These are phyloP conservation scores for Eugnorisma glareosa DNA, from an alignment of 2,888 invertebrate species.

Conservation along the genomic window DNA sequence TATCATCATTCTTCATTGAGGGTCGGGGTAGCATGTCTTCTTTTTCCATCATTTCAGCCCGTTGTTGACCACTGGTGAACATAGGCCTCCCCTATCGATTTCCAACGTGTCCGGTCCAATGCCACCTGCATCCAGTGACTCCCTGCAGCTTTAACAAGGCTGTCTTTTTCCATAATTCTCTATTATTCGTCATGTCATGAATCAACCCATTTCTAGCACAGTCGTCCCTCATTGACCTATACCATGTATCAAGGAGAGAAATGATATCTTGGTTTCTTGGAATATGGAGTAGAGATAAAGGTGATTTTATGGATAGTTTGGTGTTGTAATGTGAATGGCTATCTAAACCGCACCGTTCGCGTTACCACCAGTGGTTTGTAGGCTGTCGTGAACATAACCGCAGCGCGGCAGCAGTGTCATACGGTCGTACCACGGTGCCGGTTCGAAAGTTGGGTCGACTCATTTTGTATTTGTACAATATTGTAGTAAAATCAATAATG, in stretches of 20 bases:
- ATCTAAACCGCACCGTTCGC: constrained; percentile 16
- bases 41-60: too few relatives aligned
- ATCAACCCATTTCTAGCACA: neutral
- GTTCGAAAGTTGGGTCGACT: neutral
- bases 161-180: neutral
- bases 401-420: neutral
- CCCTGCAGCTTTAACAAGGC: too few relatives aligned
- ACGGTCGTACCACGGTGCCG: neutral
- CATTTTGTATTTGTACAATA: constrained; percentile 15
- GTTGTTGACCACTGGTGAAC: too few relatives aligned
- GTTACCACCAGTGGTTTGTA: constrained; percentile 24
- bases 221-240: neutral
- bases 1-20: too few relatives aligned
- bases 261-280: neutral
- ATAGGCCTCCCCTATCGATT: too few relatives aligned
- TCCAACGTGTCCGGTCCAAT: too few relatives aligned
- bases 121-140: too few relatives aligned
- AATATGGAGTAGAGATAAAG: neutral
- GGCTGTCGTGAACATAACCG: constrained; percentile 23
- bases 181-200: neutral
- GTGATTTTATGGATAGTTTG: constrained; percentile 12
- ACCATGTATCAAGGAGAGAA: neutral
- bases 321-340: constrained; percentile 2
- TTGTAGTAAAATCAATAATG: neutral
- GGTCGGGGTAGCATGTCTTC: too few relatives aligned